Evolutionary conservation across 2,888 invertebrate genomes (phyloP).

Genomic region (Melangyna quadrimaculata): DNA sequence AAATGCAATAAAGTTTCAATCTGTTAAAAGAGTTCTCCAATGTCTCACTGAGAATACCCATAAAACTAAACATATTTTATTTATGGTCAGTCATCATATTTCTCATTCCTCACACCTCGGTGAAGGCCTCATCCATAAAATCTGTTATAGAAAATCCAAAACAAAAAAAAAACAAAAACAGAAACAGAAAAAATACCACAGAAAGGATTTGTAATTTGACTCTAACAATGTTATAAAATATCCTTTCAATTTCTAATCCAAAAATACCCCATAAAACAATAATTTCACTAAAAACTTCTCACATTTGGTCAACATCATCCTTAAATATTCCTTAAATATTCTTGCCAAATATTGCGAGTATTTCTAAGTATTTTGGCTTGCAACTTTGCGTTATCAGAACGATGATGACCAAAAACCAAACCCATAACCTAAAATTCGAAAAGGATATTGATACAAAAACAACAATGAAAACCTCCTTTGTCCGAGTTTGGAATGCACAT

Average conservation of each 20-base stretch:
- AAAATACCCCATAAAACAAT: conserved; percentile 4
- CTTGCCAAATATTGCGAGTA: conserved; percentile 62
- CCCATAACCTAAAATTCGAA: conserved; percentile 32
- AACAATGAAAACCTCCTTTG: conserved; percentile 59
- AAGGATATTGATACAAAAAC: conserved; percentile 52
- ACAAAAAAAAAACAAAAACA: background rate
- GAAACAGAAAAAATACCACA: background rate
- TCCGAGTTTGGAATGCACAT: conserved; percentile 16
- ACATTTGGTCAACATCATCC: conserved; percentile 28
- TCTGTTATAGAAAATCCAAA: background rate
- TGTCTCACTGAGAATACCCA: background rate
- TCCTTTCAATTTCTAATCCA: conserved; percentile 51
- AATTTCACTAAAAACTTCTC: conserved; percentile 33
- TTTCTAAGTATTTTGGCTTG: conserved; percentile 48
- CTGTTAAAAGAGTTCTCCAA: background rate
- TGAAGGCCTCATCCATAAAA: background rate
- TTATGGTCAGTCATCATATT: background rate
- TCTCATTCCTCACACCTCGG: background rate
- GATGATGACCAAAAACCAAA: background rate
- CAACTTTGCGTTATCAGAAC: background rate
- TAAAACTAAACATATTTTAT: background rate
- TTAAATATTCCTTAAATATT: conserved; percentile 10
- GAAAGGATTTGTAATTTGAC: conserved; percentile 51
- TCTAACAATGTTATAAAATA: conserved; percentile 39
- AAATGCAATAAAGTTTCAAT: background rate